A percentile compares a stretch with the other conserved stretches of the same genome.
These are phyloP conservation scores for Pseudotriccus pelzelni DNA, from an alignment of 2,797 vertebrate genomes.

Conservation along the genomic window DNA sequence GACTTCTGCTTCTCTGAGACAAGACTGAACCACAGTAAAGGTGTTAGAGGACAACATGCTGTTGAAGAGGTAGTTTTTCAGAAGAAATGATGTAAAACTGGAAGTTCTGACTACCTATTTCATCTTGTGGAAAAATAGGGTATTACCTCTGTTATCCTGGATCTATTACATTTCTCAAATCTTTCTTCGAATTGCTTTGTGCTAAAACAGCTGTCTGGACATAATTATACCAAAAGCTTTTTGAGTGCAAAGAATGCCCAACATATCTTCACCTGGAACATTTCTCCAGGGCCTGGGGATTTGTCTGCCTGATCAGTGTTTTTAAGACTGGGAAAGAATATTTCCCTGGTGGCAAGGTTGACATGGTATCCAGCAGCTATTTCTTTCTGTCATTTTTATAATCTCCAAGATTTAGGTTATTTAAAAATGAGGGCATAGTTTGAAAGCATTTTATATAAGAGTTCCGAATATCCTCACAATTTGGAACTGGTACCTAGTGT, in stretches of 20 bases:
- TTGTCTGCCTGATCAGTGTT: neutral
- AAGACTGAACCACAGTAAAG: neutral
- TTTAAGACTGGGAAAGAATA: neutral
- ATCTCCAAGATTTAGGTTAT: neutral
- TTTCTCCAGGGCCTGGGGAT: neutral
- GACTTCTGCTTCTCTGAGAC: neutral
- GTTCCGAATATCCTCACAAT: neutral
- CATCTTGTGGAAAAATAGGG: neutral
- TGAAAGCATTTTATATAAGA: neutral
- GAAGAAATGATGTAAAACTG: neutral
- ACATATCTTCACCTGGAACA: neutral
- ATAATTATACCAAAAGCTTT: neutral
- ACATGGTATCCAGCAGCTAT: neutral
- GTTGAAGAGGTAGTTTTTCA: neutral
- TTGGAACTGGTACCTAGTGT: neutral
- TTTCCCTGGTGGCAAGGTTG: neutral
- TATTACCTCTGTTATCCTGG: neutral
- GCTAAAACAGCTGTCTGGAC: neutral
- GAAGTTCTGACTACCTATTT: conserved; percentile 1
- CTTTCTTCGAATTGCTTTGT: neutral
- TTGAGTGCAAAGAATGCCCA: neutral
- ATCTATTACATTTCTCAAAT: conserved; percentile 1
- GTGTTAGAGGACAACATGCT: neutral
- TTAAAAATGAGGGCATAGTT: neutral
- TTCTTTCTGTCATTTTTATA: neutral